Percentiles rank a stretch among this genome's conserved stretches.
phyloP scores from a whole-genome alignment of 2,888 invertebrate genomes.

The Archaeoteleia sp. region DNA sequence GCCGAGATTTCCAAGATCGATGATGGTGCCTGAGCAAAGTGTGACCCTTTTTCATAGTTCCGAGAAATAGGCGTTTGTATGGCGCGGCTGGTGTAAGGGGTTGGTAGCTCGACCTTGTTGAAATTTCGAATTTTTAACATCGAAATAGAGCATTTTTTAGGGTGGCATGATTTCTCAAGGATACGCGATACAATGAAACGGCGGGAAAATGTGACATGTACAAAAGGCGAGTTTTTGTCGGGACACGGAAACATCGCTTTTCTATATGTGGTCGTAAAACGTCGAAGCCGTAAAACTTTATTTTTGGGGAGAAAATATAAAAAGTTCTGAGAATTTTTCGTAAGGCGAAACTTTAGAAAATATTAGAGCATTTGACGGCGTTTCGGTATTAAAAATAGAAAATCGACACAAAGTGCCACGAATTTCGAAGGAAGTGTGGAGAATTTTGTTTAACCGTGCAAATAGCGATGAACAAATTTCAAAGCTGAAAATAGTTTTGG shows the following conservation, averaged over 20 bases:
- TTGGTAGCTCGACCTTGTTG: constrained; percentile 8
- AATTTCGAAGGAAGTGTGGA: constrained; percentile 26
- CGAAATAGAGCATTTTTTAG: not conserved
- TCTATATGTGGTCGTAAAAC: constrained; percentile 37
- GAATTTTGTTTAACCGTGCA: not conserved
- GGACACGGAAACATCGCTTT: constrained; percentile 30
- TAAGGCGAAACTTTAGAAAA: constrained; percentile 17
- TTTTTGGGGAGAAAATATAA: constrained; percentile 28
- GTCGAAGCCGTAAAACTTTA: constrained; percentile 11
- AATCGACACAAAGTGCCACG: constrained; percentile 11
- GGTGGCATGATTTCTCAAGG: constrained; percentile 4
- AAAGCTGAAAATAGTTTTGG: too few relatives aligned
- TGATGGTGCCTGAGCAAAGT: constrained; percentile 21
- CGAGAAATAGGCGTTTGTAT: constrained; percentile 25
- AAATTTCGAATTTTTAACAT: constrained; percentile 12
- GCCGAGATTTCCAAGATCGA: constrained; percentile 4
- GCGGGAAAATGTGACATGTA: not conserved
- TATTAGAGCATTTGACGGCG: constrained; percentile 14
- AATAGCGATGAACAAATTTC: not conserved
- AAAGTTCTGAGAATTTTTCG: constrained; percentile 26
- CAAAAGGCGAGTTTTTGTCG: constrained; percentile 6
- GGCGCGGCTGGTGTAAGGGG: constrained; percentile 22
- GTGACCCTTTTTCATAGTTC: constrained; percentile 53
- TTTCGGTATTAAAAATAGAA: constrained; percentile 24
- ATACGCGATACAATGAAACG: constrained; percentile 16